Conservation (phyloP, 2,797 vertebrate genomes). For the Falco berigora region DNA sequence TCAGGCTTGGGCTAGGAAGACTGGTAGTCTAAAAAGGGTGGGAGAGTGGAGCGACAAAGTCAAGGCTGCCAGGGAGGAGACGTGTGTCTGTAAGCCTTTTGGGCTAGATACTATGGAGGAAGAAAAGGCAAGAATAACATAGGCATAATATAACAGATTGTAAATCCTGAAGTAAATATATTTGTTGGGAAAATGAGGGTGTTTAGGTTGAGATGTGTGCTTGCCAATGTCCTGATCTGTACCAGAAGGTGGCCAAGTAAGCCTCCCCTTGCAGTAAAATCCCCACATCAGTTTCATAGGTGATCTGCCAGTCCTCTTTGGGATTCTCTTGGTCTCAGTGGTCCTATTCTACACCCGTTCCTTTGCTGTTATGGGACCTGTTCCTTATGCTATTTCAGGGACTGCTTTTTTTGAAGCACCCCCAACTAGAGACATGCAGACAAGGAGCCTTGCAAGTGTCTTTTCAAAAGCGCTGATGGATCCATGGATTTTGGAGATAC, state of each 20-base stretch:
- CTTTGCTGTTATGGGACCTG: background rate
- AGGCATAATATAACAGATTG: background rate
- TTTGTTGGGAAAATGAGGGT: background rate
- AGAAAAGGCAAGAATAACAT: background rate
- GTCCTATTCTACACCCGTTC: background rate
- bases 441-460: background rate
- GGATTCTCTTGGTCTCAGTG: background rate
- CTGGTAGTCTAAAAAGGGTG: background rate
- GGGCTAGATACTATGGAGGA: background rate
- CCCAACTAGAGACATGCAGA: background rate
- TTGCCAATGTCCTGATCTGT: background rate
- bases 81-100: background rate
- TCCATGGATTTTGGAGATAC: background rate
- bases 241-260: background rate
- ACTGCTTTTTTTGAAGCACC: background rate
- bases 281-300: background rate
- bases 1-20: background rate
- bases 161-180: background rate
- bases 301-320: background rate
- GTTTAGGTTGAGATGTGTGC: background rate
- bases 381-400: background rate
- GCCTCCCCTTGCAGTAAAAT: background rate
- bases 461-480: background rate
- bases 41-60: background rate
- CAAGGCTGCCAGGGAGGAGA: background rate